These are phyloP conservation scores for Eristalinus aeneus DNA, from an alignment of 2,888 invertebrate species.

Conservation along the genomic window DNA sequence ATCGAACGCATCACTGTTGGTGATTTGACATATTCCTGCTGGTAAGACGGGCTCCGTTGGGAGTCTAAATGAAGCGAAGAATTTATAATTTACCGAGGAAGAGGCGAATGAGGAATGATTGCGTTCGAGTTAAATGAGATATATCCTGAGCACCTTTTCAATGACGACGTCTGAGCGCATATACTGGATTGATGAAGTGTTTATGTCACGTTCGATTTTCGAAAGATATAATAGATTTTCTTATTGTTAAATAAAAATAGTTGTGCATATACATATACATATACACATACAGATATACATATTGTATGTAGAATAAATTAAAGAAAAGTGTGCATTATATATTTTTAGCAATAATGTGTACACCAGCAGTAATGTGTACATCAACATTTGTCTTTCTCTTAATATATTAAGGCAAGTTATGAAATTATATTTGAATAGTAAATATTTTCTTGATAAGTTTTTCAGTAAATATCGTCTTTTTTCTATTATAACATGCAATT, in stretches of 20 bases:
- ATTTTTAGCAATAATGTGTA: no score
- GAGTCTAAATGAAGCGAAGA: constrained; percentile 62
- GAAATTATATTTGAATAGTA: no score
- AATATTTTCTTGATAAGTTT: no score
- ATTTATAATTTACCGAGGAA: constrained; percentile 57
- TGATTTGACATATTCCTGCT: constrained; percentile 69
- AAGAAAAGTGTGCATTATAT: no score
- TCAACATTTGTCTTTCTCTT: no score
- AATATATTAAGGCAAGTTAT: no score
- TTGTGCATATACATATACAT: background rate
- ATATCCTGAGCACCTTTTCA: constrained; percentile 47
- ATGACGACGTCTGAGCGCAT: constrained; percentile 35
- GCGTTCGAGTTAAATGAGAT: constrained; percentile 58
- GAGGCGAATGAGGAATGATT: constrained; percentile 40
- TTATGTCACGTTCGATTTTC: constrained; percentile 10
- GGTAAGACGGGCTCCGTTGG: constrained; percentile 63
- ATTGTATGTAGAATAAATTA: no score
- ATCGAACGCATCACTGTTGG: constrained; percentile 67
- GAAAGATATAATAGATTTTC: background rate
- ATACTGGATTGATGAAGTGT: constrained; percentile 23
- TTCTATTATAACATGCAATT: no score
- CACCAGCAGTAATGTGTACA: no score
- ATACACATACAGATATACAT: no score
- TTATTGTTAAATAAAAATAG: background rate
- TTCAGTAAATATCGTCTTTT: no score